Evolutionary conservation across 2,888 invertebrate species (phyloP), one percentile per base, ranked within the genome.

Genomic region (Tetropium fuscum): DNA sequence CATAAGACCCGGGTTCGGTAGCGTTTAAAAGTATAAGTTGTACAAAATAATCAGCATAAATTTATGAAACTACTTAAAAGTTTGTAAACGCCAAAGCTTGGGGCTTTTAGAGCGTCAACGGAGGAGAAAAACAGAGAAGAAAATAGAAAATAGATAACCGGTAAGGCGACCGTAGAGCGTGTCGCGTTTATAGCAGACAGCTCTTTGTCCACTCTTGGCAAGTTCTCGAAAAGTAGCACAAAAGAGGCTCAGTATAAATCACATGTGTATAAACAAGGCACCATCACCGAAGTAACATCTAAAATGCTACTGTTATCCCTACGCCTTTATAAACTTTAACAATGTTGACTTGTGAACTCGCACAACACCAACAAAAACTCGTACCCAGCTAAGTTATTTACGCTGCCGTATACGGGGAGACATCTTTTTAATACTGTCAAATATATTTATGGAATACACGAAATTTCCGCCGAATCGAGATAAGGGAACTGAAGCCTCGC

Each of bases 231-330:
- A 70, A 70, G 56, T 67, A 66, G 54, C 64, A 66, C 60, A 67
- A 67, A 68, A 64, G 67, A 68, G 60, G 58, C 58, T 61, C 58
- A 62, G 63, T 66, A 70, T 70, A 70, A 70, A 70, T 70, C 68
- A 68, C 64, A 57, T 61, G 64, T 67, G 60, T 63, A 44, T 54
- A 63, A 51, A 63, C 55, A 59, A 63, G 49, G 43, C 49, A 25
- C n/a, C 36, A 48, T 34, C 32, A 32, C 18, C 47, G 47, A 38
- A 40, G 55, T 47, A n/a, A 47, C 40, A 32, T 55, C 40, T 45
- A 55, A 55, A 45, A 20, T 20, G 38, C 19, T 45, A 27, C 40
- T 19, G 38, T 30, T 45, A 18, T 22, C 51, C 38, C 22, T 45
- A 11, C 25, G 47, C 40, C 30, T 38, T 45, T 55, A 25, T 13